Base-by-base conservation (phyloP, 2,113 vertebrate species). In the Nerophis lumbriciformis region DNA sequence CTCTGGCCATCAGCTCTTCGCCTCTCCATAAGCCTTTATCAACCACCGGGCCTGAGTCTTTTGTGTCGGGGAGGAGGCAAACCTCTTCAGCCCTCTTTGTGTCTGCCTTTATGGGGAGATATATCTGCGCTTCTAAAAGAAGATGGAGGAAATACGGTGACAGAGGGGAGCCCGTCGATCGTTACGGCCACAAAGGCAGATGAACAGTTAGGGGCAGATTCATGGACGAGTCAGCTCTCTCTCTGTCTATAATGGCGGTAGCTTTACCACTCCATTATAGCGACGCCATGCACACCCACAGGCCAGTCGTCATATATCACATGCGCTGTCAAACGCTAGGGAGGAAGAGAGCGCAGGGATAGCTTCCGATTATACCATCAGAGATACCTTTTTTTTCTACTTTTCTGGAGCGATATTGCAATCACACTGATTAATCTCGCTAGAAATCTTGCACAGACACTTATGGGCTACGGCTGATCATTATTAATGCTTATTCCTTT, bases 101-200 rank as follows among this genome's bases (percentile, higher is more conserved):
- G 79, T 71, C 68, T 28, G 66, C 74, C 71, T 84, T 88, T 84
- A 87, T 84, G 78, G 79, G 76, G 81, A 86, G 85, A 85, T 87
- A 87, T 86, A 88, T 86, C 84, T 83, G 68, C 59, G 70, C 74
- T 82, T 79, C 84, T 77, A 84, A 88, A 88, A 80, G 83, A 87
- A 87, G 84, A 86, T 85, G 85, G 85, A 82, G 84, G 76, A 86
- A 87, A 87, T 88, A 87, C 63, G 83, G 80, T 81, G 85, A 86
- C 85, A 86, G 80, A 78, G 63, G 76, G 71, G 77, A 80, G 79
- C 69, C 69, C 39, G 71, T 71, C 75, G 70, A 85, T 89, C 83
- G 82, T 90, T 89, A 85, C 69, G 64, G 78, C 77, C 81, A 89
- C 85, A 89, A 89, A 89, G 79, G 77, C 75, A 61, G 68, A 77